phyloP scores from a whole-genome alignment of 1,140 invertebrate species.

The Vanessa tameamea region DNA sequence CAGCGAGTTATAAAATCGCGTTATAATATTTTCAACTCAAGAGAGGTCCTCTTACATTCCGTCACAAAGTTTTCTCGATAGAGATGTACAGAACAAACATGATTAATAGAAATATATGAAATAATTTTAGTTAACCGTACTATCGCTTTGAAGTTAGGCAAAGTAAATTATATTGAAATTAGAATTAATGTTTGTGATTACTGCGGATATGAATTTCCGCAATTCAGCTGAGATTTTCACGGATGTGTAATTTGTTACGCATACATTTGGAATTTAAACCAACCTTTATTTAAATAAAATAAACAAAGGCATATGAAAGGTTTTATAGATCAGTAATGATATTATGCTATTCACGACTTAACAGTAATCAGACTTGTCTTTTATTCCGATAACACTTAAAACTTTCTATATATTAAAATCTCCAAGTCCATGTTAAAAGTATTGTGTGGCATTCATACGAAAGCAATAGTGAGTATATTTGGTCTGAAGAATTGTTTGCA shows the following conservation, averaged over 20 bases:
- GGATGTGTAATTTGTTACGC: constrained; percentile 7
- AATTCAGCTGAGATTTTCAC: constrained; percentile 6
- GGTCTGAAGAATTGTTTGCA: constrained; percentile 11
- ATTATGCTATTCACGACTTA: too few relatives aligned
- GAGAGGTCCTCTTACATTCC: too few relatives aligned
- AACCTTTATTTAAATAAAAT: neutral
- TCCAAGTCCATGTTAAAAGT: too few relatives aligned
- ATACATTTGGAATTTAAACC: neutral
- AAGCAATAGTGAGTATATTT: neutral
- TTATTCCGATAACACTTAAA: too few relatives aligned
- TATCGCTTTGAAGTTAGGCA: neutral
- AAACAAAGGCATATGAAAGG: neutral
- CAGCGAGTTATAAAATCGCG: too few relatives aligned
- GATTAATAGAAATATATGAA: neutral
- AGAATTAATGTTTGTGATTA: constrained; percentile 11
- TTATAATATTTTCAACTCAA: too few relatives aligned
- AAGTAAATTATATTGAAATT: constrained; percentile 25
- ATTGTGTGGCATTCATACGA: neutral
- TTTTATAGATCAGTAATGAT: too few relatives aligned
- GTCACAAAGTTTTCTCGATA: too few relatives aligned
- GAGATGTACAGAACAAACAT: too few relatives aligned
- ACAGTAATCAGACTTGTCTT: too few relatives aligned
- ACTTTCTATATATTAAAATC: too few relatives aligned
- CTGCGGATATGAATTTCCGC: constrained; percentile 30
- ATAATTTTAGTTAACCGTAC: neutral